Base-by-base conservation (phyloP, 1,140 invertebrate species). In the Capitella teleta region DNA sequence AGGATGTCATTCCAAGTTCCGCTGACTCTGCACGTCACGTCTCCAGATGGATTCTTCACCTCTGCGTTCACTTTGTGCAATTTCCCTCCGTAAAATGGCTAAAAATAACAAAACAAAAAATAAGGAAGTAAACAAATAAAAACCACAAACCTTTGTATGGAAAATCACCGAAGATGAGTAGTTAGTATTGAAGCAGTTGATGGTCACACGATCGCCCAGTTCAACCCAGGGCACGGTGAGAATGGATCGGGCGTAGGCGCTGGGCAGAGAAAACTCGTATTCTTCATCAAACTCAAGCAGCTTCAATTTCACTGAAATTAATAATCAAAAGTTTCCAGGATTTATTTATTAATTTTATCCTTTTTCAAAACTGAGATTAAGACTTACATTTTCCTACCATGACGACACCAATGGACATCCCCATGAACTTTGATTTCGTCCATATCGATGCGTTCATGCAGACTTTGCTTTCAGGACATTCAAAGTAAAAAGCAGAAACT, bases 381-480 rank as follows among this genome's bases (percentile, higher is more conserved):
- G 10, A 56, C 58, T 57, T 54, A 70, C 68, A 54, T 62, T 76
- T 74, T 6, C 77, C 77, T 47, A 77, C 61, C 63, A 78, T 72
- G 24, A 73, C 66, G 2, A 78, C 76, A 42, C 76, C 91, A 58
- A 98, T 88, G 16, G 90, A 94, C 30, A 98, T 76, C 0, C 94
- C 93, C 28, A 97, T 79, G 74, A 97, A 97, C 74, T 95, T 95
- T 55, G 92, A 95, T 73, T 96, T 97, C 16, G 93, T 97, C 84
- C 89, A 97, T 40, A 97, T 90, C 63, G 90, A 89, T 5, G 89
- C 90, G 62, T 86, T 83, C 70, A 96, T 90, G 65, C 82, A 84
- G 44, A 96, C 89, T 53, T 83, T 79, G 71, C 91, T 93, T 52
- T 83, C 80, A 52, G 82, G 82, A 74, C 93, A 87, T 72, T 97